Evolutionary conservation across 2,797 vertebrate genomes (phyloP).

Genomic region (Manis javanica): DNA sequence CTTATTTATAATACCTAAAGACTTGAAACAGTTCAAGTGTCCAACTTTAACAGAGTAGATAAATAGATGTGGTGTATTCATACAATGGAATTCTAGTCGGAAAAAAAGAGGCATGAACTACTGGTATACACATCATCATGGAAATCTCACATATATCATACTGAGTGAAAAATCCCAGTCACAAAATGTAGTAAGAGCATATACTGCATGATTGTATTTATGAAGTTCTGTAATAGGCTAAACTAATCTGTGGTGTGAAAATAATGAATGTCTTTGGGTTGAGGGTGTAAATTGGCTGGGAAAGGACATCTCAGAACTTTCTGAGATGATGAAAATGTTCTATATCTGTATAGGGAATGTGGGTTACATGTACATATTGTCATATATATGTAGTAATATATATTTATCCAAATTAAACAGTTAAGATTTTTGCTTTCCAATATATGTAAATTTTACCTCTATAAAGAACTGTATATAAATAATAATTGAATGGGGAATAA

Average conservation of each 20-base stretch:
- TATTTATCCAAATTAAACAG: not conserved
- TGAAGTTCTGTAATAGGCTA: not conserved
- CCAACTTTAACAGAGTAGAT: not conserved
- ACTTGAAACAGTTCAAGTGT: not conserved
- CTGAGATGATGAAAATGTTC: not conserved
- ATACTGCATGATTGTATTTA: not conserved
- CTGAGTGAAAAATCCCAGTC: not conserved
- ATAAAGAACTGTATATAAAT: not conserved
- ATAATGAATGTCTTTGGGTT: not conserved
- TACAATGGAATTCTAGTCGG: not conserved
- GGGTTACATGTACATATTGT: not conserved
- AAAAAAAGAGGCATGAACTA: not conserved
- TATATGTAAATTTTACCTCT: conserved; percentile 1
- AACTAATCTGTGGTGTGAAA: not conserved
- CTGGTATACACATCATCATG: not conserved
- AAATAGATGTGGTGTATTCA: not conserved
- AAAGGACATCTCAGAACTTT: not conserved
- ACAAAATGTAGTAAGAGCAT: not conserved
- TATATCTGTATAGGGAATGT: not conserved
- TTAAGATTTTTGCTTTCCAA: conserved; percentile 23
- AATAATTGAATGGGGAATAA: not conserved
- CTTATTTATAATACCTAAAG: not conserved
- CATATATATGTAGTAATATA: too few relatives aligned
- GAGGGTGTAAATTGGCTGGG: not conserved
- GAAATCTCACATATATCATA: not conserved